Percentiles rank a stretch among this genome's conserved stretches.
Conservation (phyloP, 2,888 invertebrate genomes). For the Uropetala carovei region DNA sequence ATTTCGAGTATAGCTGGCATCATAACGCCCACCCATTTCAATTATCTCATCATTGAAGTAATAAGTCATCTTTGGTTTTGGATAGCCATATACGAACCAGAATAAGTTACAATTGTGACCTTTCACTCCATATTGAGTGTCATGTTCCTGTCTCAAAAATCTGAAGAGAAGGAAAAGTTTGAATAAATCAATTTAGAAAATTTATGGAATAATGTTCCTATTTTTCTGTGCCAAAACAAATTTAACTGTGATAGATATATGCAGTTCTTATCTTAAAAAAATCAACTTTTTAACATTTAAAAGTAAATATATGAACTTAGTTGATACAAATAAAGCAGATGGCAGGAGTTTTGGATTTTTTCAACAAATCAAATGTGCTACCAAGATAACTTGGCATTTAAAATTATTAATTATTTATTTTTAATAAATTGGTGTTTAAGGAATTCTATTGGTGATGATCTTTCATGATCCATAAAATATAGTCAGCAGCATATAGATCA, state of each 20-base stretch:
- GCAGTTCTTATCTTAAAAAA: not conserved
- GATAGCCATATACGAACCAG: conserved; percentile 97
- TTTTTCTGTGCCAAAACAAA: too few relatives aligned
- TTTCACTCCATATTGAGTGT: conserved; percentile 93
- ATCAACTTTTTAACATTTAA: too few relatives aligned
- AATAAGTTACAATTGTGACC: conserved; percentile 92
- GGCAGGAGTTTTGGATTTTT: too few relatives aligned
- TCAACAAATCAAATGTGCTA: too few relatives aligned
- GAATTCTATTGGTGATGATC: too few relatives aligned
- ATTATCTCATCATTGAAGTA: conserved; percentile 90
- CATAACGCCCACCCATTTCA: conserved; percentile 89
- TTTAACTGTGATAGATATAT: not conserved
- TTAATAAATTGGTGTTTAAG: too few relatives aligned
- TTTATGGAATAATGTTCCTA: not conserved
- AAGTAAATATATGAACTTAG: too few relatives aligned
- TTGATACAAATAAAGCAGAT: too few relatives aligned
- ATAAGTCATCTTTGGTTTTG: conserved; percentile 95
- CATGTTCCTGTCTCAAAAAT: conserved; percentile 91
- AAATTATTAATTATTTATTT: too few relatives aligned
- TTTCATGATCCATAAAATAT: too few relatives aligned
- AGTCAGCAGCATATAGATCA: too few relatives aligned
- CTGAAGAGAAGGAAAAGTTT: conserved; percentile 71
- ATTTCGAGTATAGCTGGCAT: conserved; percentile 91
- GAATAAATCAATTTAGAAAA: not conserved
- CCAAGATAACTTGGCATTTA: too few relatives aligned